Percentiles rank a stretch among this genome's conserved stretches.
These are phyloP conservation scores for Bubalus kerabau DNA, from an alignment of 2,113 vertebrate genomes.

Conservation along the genomic window DNA sequence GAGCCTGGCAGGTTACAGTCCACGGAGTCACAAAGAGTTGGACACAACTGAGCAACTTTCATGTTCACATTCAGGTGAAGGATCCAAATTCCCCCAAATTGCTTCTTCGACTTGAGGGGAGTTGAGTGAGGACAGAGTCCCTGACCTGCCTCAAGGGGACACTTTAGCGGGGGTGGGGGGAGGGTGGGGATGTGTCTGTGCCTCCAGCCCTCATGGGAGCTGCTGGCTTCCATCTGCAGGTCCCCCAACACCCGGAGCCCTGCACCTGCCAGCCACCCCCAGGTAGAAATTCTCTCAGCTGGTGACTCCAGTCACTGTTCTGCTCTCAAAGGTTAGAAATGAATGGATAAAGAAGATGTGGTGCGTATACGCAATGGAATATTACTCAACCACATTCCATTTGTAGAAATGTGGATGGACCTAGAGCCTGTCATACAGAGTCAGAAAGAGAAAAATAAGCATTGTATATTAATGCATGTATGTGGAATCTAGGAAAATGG, in stretches of 20 bases:
- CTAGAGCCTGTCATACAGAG: neutral
- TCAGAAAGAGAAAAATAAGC: neutral
- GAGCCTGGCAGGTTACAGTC: neutral
- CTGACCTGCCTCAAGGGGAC: neutral
- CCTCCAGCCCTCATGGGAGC: neutral
- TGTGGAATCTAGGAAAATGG: neutral
- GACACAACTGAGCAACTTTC: neutral
- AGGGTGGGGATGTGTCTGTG: fast-evolving
- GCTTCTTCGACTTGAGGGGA: fast-evolving
- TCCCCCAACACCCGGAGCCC: fast-evolving
- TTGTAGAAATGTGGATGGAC: neutral
- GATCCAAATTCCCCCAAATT: neutral
- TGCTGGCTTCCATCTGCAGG: neutral
- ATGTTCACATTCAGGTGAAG: neutral
- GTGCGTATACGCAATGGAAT: neutral
- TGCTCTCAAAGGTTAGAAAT: neutral
- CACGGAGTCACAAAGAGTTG: neutral
- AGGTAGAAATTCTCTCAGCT: neutral
- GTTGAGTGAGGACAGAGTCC: too few species aligned
- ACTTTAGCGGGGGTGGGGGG: fast-evolving
- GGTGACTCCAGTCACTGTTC: fast-evolving
- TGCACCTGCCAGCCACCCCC: neutral
- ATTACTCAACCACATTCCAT: neutral
- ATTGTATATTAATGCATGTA: fast-evolving
- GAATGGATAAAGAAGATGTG: neutral